Conservation (phyloP, 2,113 vertebrate species). For the Psittacula cyanocephala region DNA sequence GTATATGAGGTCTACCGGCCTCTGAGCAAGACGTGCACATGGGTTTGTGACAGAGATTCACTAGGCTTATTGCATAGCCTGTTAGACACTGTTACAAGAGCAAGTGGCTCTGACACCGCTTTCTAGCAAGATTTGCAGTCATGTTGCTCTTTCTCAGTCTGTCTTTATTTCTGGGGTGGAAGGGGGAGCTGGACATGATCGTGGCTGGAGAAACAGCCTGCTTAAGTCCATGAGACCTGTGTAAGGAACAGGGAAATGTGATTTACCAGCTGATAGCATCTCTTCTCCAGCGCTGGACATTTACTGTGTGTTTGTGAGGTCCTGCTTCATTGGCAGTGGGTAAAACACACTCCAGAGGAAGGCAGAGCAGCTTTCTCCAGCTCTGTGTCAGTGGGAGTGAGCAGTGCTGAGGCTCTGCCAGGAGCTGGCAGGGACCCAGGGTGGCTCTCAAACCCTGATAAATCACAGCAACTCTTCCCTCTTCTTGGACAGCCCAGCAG, state of each 20-base stretch:
- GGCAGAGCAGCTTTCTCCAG: background rate
- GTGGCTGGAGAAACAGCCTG: background rate
- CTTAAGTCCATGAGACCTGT: background rate
- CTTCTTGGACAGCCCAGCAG: background rate
- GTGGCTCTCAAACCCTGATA: background rate
- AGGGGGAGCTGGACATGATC: background rate
- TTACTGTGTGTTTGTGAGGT: background rate
- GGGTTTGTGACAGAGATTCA: constrained; percentile 45
- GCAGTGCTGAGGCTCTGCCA: background rate
- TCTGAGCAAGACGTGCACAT: background rate
- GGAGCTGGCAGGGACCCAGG: background rate
- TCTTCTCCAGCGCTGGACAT: background rate
- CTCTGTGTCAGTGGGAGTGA: background rate
- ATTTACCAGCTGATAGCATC: background rate
- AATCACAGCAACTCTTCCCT: background rate
- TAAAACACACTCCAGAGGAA: background rate
- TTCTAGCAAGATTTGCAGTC: background rate
- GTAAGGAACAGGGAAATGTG: background rate
- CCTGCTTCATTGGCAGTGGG: background rate
- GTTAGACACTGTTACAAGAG: constrained; percentile 21
- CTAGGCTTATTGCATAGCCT: constrained; percentile 21
- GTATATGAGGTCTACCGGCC: background rate
- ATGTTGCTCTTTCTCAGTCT: background rate
- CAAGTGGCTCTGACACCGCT: background rate
- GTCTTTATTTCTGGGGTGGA: background rate